phyloP scores from a whole-genome alignment of 2,888 invertebrate species.

The Anoncus sp. region DNA sequence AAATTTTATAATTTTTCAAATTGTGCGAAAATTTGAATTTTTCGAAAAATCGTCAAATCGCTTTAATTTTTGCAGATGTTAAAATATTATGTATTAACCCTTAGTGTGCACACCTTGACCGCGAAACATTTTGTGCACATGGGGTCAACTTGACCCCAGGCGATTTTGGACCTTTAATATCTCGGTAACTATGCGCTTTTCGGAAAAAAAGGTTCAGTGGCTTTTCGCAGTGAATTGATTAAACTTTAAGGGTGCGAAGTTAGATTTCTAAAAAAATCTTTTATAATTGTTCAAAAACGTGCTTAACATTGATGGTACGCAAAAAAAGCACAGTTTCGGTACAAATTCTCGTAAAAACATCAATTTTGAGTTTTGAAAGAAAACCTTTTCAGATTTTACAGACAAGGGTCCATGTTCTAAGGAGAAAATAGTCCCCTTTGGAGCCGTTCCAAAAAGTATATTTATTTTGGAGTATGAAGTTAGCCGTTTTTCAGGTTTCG shows the following conservation, averaged over 20 bases:
- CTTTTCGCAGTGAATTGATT: constrained; percentile 2
- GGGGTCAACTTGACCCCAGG: constrained; percentile 19
- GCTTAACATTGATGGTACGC: constrained; percentile 10
- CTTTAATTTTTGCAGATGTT: no score
- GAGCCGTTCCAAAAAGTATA: not conserved
- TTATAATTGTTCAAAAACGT: constrained; percentile 3
- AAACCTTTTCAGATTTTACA: constrained; percentile 8
- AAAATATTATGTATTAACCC: no score
- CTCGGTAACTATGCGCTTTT: constrained; percentile 20
- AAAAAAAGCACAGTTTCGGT: constrained; percentile 10
- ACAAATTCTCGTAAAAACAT: not conserved
- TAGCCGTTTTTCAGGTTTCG: not conserved
- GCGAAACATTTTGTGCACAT: constrained; percentile 27
- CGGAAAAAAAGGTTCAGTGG: not conserved
- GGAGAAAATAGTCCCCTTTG: not conserved
- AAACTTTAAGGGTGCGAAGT: constrained; percentile 6
- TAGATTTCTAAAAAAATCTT: constrained; percentile 14
- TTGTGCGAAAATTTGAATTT: no score
- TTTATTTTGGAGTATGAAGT: not conserved
- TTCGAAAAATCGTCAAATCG: no score
- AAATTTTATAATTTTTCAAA: no score
- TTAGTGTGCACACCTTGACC: constrained; percentile 17
- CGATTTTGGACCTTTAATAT: constrained; percentile 27
- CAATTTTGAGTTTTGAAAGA: constrained; percentile 16
- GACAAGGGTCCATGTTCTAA: constrained; percentile 3